Conservation (phyloP, 2,113 vertebrate species). For the Erythrocercus mccallii region DNA sequence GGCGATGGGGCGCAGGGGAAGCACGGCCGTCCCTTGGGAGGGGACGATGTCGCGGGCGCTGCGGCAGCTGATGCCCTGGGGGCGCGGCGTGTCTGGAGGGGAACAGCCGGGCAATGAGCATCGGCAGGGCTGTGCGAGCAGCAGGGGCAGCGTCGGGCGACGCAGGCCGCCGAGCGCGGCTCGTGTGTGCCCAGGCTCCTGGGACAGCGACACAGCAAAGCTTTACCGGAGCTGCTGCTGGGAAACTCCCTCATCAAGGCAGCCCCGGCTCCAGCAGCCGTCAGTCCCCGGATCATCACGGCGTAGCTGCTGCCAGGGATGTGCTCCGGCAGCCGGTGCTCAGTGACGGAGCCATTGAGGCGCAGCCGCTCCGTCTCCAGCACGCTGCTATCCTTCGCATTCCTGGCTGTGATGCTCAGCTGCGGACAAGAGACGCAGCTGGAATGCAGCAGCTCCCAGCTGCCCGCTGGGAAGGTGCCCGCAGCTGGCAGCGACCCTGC, state of each 20-base stretch:
- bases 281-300: not conserved
- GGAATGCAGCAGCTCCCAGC: not conserved
- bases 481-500: not conserved
- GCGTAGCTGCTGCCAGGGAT: not conserved
- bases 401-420: not conserved
- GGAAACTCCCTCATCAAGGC: not conserved
- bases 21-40: not conserved
- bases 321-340: not conserved
- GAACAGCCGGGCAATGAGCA: not conserved
- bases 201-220: not conserved
- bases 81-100: not conserved
- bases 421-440: not conserved
- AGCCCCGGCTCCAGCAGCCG: not conserved
- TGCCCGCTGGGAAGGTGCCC: not conserved
- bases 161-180: not conserved
- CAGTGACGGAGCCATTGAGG: not conserved
- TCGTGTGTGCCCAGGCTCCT: not conserved
- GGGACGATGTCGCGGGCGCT: not conserved
- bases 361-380: not conserved
- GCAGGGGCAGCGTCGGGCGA: not conserved
- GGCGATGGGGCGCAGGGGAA: not conserved
- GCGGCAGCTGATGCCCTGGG: not conserved
- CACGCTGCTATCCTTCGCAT: not conserved
- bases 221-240: not conserved
- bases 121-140: not conserved